phyloP scores from a whole-genome alignment of 2,113 vertebrate genomes.

The Nicator chloris region DNA sequence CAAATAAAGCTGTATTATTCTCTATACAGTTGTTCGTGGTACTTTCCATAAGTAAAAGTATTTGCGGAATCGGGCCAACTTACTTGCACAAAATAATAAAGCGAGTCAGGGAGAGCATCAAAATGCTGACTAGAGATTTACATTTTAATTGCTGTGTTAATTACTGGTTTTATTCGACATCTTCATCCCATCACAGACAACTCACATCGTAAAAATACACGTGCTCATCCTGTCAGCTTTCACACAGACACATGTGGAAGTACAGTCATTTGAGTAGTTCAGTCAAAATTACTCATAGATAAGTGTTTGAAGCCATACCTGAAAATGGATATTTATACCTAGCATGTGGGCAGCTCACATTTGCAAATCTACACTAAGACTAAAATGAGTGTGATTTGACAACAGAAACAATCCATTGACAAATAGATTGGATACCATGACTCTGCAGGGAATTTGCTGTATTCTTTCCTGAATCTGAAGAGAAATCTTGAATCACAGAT shows the following conservation, averaged over 20 bases:
- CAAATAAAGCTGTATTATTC: background rate
- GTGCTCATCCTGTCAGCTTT: background rate
- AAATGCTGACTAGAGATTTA: conserved; percentile 15
- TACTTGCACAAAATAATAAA: background rate
- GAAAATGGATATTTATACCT: background rate
- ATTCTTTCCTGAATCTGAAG: background rate
- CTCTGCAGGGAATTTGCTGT: background rate
- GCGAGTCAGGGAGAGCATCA: background rate
- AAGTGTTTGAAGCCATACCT: background rate
- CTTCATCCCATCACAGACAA: background rate
- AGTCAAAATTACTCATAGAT: background rate
- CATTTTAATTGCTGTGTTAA: conserved; percentile 35
- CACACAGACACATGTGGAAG: background rate
- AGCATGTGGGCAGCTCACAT: background rate
- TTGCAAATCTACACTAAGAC: background rate
- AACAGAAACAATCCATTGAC: background rate
- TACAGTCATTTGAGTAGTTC: background rate
- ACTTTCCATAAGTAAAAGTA: background rate
- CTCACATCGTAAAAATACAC: background rate
- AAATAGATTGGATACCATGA: background rate
- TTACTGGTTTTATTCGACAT: background rate
- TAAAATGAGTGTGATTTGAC: background rate
- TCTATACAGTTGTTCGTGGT: background rate
- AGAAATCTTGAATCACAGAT: background rate
- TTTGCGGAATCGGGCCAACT: background rate